Percentiles rank a stretch among this genome's conserved stretches.
Conservation (phyloP, 2,797 vertebrate species). For the Acipenser transmontanus region DNA sequence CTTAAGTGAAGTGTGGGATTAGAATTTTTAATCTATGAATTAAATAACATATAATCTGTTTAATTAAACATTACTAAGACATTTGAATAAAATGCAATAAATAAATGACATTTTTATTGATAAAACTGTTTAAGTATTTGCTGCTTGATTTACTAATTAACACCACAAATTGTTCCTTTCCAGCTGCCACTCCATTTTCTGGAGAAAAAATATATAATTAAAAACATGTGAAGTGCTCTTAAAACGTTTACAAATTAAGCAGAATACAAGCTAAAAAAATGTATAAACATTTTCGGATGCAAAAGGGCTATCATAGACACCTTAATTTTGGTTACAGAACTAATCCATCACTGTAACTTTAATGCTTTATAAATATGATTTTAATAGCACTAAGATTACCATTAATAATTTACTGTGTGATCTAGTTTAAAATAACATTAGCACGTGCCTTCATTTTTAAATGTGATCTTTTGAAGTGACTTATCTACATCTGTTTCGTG, state of each 20-base stretch:
- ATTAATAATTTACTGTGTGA: conserved; percentile 30
- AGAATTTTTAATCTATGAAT: too few relatives aligned
- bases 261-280: too few relatives aligned
- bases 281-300: too few relatives aligned
- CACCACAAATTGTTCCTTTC: not conserved
- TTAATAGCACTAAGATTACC: conserved; percentile 28
- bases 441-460: conserved; percentile 20
- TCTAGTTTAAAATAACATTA: conserved; percentile 18
- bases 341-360: too few relatives aligned
- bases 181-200: too few relatives aligned
- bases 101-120: not conserved
- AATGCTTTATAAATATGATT: not conserved
- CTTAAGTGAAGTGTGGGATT: too few relatives aligned
- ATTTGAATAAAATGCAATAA: conserved; percentile 1
- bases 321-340: too few relatives aligned
- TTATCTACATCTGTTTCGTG: conserved; percentile 58
- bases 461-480: conserved; percentile 32
- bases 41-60: too few relatives aligned
- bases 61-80: not conserved
- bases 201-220: too few relatives aligned
- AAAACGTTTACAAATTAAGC: too few relatives aligned
- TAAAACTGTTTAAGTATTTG: not conserved
- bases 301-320: too few relatives aligned
- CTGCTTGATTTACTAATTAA: not conserved
- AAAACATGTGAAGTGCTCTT: too few relatives aligned